phyloP scores from a whole-genome alignment of 2,113 vertebrate genomes.

The Rhagologus leucostigma region DNA sequence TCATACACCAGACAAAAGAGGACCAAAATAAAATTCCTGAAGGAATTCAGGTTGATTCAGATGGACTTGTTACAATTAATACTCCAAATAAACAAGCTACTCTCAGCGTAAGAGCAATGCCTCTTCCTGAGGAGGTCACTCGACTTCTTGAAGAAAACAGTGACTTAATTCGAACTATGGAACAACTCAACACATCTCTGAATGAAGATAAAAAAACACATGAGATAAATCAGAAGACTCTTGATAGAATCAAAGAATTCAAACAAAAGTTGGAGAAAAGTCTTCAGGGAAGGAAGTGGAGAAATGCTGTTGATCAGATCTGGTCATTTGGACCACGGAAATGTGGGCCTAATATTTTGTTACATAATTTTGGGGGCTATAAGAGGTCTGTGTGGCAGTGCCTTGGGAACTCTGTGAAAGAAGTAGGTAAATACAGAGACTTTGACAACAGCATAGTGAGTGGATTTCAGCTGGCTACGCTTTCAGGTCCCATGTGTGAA shows the following conservation, averaged over 20 bases:
- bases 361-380: conserved; percentile 81
- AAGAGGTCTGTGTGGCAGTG: conserved; percentile 86
- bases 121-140: conserved; percentile 87
- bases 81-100: conserved; percentile 89
- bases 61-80: conserved; percentile 85
- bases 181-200: conserved; percentile 81
- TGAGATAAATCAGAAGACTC: conserved; percentile 74
- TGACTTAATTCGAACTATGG: conserved; percentile 88
- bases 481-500: conserved; percentile 95
- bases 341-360: conserved; percentile 91
- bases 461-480: conserved; percentile 91
- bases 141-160: conserved; percentile 83
- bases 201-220: conserved; percentile 78
- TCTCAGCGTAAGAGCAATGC: conserved; percentile 81
- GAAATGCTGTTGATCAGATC: conserved; percentile 83
- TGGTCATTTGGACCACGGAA: conserved; percentile 96
- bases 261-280: conserved; percentile 80
- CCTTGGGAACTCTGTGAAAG: conserved; percentile 46
- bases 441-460: conserved; percentile 91
- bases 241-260: conserved; percentile 80
- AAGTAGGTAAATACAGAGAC: conserved; percentile 73
- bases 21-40: conserved; percentile 83
- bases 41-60: conserved; percentile 81
- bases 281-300: conserved; percentile 89
- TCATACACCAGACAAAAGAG: conserved; percentile 90